Percentiles rank a stretch among this genome's conserved stretches.
phyloP scores from a whole-genome alignment of 2,888 invertebrate genomes.

The Drosophila prostipennis region DNA sequence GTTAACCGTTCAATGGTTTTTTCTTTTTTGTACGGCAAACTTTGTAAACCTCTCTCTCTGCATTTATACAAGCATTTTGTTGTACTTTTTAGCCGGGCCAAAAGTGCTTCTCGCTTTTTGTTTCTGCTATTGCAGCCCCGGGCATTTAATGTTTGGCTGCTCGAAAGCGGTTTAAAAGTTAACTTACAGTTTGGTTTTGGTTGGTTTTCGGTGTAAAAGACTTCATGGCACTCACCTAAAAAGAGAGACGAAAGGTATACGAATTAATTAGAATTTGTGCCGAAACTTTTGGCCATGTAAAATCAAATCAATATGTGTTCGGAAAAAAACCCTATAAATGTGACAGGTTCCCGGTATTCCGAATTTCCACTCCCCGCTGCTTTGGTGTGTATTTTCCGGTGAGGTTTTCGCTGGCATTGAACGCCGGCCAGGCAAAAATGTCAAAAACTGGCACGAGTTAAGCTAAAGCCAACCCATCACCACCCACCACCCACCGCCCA shows the following conservation, averaged over 20 bases:
- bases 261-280: conserved; percentile 26
- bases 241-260: conserved; percentile 25
- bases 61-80: conserved; percentile 1
- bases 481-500: not conserved
- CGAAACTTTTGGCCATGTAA: conserved; percentile 15
- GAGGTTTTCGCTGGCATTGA: conserved; percentile 29
- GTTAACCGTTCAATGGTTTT: conserved; percentile 60
- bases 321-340: conserved; percentile 8
- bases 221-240: conserved; percentile 64
- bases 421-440: conserved; percentile 32
- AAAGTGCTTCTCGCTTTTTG: conserved; percentile 32
- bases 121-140: conserved; percentile 32
- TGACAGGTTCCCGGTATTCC: conserved; percentile 15
- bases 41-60: conserved; percentile 32
- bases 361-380: not conserved
- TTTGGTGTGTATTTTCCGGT: not conserved
- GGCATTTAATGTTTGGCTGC: conserved; percentile 55
- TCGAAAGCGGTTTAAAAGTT: conserved; percentile 51
- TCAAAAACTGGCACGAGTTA: conserved; percentile 58
- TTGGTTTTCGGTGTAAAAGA: conserved; percentile 24
- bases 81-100: conserved; percentile 37
- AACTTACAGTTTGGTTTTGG: conserved; percentile 56
- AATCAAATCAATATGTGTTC: not conserved
- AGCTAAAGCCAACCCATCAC: not conserved
- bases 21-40: conserved; percentile 58